Evolutionary conservation across 2,888 invertebrate species (phyloP).

Genomic region (Drosophila cognata): DNA sequence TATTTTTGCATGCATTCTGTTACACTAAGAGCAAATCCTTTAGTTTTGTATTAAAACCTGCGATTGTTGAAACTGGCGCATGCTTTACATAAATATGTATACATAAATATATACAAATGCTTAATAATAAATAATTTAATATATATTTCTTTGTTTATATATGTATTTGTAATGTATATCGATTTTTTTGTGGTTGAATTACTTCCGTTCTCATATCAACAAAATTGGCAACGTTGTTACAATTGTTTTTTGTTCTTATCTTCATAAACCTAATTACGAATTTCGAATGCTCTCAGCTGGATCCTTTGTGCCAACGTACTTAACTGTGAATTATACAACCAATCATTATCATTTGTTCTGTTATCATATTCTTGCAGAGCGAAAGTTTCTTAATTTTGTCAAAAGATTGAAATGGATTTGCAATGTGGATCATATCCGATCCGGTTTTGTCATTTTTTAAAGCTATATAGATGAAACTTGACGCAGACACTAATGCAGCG

Average conservation of each 20-base stretch:
- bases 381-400: background rate
- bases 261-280: conserved; percentile 39
- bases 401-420: conserved; percentile 6
- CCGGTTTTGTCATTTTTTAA: conserved; percentile 30
- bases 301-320: conserved; percentile 33
- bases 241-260: conserved; percentile 37
- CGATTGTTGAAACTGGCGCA: conserved; percentile 57
- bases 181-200: conserved; percentile 42
- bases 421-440: conserved; percentile 7
- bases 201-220: conserved; percentile 35
- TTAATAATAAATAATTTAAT: conserved; percentile 64
- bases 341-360: conserved; percentile 50
- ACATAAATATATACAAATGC: conserved; percentile 54
- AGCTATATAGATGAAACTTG: conserved; percentile 20
- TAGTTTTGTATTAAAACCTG: conserved; percentile 51
- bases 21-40: conserved; percentile 62
- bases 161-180: conserved; percentile 42
- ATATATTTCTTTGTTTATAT: conserved; percentile 31
- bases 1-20: conserved; percentile 52
- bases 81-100: conserved; percentile 44
- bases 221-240: conserved; percentile 73
- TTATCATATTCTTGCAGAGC: conserved; percentile 33
- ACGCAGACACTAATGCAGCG: background rate
- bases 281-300: conserved; percentile 30
- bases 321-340: conserved; percentile 72